A percentile compares a stretch with the other conserved stretches of the same genome.
phyloP scores from a whole-genome alignment of 2,888 invertebrate genomes.

The Syrphus vitripennis region DNA sequence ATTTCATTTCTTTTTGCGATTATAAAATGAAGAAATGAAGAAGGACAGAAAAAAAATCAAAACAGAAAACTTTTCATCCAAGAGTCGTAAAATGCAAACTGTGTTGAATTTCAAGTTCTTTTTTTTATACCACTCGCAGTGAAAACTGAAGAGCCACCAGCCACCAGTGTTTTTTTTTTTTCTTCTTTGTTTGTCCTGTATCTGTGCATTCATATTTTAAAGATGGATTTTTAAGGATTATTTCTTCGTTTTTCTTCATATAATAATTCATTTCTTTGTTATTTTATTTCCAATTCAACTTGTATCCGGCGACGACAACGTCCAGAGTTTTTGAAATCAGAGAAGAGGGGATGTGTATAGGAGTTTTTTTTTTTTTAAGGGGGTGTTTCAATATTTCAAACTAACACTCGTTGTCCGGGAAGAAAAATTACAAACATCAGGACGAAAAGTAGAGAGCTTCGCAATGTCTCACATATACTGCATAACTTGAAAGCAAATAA shows the following conservation, averaged over 20 bases:
- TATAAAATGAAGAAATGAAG: constrained; percentile 30
- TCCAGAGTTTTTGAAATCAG: background rate
- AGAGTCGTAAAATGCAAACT: constrained; percentile 67
- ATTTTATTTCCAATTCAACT: constrained; percentile 45
- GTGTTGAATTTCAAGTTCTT: constrained; percentile 63
- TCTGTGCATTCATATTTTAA: constrained; percentile 10
- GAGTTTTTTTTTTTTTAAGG: too few species aligned
- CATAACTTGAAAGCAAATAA: background rate
- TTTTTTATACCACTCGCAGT: constrained; percentile 8
- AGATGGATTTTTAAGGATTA: constrained; percentile 56
- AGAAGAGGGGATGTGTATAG: background rate
- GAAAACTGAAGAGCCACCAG: background rate
- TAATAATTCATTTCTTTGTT: constrained; percentile 60
- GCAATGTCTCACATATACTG: background rate
- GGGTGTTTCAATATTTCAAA: constrained; percentile 4
- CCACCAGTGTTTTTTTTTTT: constrained; percentile 14
- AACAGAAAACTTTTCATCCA: constrained; percentile 43
- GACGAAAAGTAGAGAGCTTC: background rate
- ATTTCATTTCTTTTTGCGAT: constrained; percentile 50
- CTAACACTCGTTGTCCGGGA: constrained; percentile 1
- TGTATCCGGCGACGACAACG: constrained; percentile 32
- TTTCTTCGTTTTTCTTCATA: constrained; percentile 59
- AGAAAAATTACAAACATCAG: constrained; percentile 32
- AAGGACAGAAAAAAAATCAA: background rate
- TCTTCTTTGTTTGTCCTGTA: constrained; percentile 3